These are phyloP conservation scores for Pardosa pseudoannulata DNA, from an alignment of 2,888 invertebrate species.

Conservation along the genomic window DNA sequence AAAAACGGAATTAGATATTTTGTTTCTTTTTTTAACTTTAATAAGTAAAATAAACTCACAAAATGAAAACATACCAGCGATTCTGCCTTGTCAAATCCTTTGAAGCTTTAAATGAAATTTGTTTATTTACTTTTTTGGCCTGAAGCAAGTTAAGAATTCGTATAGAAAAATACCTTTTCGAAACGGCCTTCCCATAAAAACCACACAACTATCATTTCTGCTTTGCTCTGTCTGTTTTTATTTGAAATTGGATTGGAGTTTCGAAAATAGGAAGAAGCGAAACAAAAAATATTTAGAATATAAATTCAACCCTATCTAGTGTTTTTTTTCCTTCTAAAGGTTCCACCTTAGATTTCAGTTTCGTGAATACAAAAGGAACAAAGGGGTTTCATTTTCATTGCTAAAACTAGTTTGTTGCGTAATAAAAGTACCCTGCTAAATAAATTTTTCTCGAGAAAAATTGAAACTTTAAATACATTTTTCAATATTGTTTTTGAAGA, in stretches of 20 bases:
- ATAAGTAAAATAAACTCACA: neutral
- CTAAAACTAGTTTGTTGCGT: neutral
- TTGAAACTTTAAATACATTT: neutral
- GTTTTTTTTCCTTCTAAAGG: neutral
- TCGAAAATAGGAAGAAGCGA: neutral
- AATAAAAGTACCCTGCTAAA: neutral
- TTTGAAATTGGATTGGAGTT: constrained; percentile 4
- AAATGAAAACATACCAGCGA: neutral
- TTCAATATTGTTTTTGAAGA: neutral
- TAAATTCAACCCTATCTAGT: neutral
- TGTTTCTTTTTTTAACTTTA: neutral
- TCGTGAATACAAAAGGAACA: neutral
- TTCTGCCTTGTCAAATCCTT: neutral
- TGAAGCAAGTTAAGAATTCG: neutral
- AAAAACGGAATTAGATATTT: neutral
- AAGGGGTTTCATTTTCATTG: neutral
- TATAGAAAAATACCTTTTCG: neutral
- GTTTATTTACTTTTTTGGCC: neutral
- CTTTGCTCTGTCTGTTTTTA: neutral
- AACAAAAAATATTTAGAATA: constrained; percentile 1
- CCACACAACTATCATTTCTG: neutral
- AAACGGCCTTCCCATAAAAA: constrained; percentile 2
- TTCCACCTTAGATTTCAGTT: neutral
- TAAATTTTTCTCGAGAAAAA: neutral
- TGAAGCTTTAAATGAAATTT: neutral